Evolutionary conservation across 2,797 vertebrate species (phyloP), one percentile per base, ranked within the genome.

Genomic region (Hipposideros larvatus): DNA sequence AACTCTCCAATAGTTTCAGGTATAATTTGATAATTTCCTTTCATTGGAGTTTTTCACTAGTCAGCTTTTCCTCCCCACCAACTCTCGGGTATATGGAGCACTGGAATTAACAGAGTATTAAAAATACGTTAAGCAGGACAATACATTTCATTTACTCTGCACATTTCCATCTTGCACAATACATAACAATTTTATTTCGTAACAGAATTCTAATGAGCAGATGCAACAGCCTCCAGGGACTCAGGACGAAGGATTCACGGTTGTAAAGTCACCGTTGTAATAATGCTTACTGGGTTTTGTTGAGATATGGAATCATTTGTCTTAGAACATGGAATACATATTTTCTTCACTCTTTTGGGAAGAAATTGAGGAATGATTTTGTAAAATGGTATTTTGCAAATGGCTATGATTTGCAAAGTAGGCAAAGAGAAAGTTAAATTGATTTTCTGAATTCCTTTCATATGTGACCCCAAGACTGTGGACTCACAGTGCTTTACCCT

Each of bases 1-100:
- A 92, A 75, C 19, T 80, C 19, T 79, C 14, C 15, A 63, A 6
- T 71, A 26, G n/a, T 55, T 85, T 66, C 19, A 84, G 31, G 34
- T 41, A 57, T 70, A 94, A 85, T 71, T 59, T 41, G 28, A 65
- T 74, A 34, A 82, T 86, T 95, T 93, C 21, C 22, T 77, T 90
- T 91, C 70, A n/a, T 16, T 63, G 57, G 43, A 53, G 0, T 41
- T 84, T 37, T 57, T 59, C 11, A 55, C 28, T 63, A 31, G 7
- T 68, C n/a, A 53, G 57, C 19, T 7, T 75, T 73, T 78, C 11
- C 34, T 90, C 21, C n/a, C 16, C 13, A 31, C 24, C 41, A 51
- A 1, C 3, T 66, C 34, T 90, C 73, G 22, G 24, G n/a, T 53
- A 87, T 51, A 65, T 90, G 43, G 21, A 61, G 13, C 6, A 55